Evolutionary conservation across 2,797 vertebrate genomes (phyloP).

Genomic region (Scolopax rusticola): DNA sequence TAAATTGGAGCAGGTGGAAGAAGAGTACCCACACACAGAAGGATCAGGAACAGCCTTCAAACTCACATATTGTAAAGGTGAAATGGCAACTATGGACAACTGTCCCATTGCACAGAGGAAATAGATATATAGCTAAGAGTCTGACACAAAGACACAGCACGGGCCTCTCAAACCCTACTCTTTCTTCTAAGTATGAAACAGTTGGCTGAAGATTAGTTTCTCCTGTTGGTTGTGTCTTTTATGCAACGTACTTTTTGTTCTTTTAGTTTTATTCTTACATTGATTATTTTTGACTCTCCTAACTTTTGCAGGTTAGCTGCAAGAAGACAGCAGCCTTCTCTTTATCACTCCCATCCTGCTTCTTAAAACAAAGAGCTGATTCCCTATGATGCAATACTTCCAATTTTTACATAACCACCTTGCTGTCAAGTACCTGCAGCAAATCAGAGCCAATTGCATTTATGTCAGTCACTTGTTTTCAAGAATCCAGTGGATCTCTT

Average conservation of each 20-base stretch:
- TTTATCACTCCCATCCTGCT: background rate
- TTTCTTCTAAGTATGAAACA: background rate
- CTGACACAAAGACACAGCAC: background rate
- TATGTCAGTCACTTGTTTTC: background rate
- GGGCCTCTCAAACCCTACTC: background rate
- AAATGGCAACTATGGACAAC: background rate
- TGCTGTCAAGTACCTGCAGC: background rate
- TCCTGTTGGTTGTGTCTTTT: background rate
- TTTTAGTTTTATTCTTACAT: background rate
- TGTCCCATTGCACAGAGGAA: background rate
- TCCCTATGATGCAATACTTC: background rate
- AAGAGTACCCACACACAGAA: background rate
- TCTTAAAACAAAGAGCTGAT: background rate
- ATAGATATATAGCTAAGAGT: background rate
- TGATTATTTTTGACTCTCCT: background rate
- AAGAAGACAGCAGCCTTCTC: background rate
- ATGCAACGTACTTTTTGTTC: background rate
- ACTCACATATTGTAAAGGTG: background rate
- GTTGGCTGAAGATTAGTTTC: background rate
- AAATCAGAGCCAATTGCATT: background rate
- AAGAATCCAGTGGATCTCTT: background rate
- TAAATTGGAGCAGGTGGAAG: background rate
- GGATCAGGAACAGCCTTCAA: background rate
- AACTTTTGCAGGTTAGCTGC: background rate
- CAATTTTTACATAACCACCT: background rate